Evolutionary conservation across 1,140 invertebrate genomes (phyloP).

Genomic region (Prorops nasuta): DNA sequence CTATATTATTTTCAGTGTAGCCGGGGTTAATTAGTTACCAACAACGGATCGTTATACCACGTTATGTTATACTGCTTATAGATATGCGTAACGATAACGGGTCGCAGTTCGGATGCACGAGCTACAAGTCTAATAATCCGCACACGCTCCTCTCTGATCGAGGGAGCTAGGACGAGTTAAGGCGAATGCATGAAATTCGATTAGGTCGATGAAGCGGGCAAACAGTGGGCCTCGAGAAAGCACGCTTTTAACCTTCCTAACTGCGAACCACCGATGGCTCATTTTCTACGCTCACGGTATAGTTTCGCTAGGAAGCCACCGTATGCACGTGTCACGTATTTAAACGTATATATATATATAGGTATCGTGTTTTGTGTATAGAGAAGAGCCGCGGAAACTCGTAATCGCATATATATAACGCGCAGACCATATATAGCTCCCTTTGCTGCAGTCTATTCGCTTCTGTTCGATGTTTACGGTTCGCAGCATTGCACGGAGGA

Average conservation of each 20-base stretch:
- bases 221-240: too few species aligned
- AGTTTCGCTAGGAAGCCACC: conserved; percentile 12
- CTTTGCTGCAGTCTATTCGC: conserved; percentile 42
- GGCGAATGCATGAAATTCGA: background rate
- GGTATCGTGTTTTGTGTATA: background rate
- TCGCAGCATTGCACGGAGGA: conserved; percentile 37
- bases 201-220: too few species aligned
- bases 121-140: too few species aligned
- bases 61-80: too few species aligned
- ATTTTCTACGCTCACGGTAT: conserved; percentile 8
- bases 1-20: too few species aligned
- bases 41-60: too few species aligned
- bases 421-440: conserved; percentile 30
- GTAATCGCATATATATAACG: conserved; percentile 31
- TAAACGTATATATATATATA: conserved; percentile 10
- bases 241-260: too few species aligned
- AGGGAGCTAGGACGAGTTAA: too few species aligned
- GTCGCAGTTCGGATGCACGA: too few species aligned
- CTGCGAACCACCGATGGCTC: conserved; percentile 13
- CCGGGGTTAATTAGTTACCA: too few species aligned
- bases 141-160: too few species aligned
- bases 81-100: too few species aligned
- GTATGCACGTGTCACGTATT: conserved; percentile 6
- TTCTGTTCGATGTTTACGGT: conserved; percentile 45
- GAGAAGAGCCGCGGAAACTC: conserved; percentile 8